phyloP scores from a whole-genome alignment of 35 echinoderm and acorn worm species.

The Strongylocentrotus purpuratus region DNA sequence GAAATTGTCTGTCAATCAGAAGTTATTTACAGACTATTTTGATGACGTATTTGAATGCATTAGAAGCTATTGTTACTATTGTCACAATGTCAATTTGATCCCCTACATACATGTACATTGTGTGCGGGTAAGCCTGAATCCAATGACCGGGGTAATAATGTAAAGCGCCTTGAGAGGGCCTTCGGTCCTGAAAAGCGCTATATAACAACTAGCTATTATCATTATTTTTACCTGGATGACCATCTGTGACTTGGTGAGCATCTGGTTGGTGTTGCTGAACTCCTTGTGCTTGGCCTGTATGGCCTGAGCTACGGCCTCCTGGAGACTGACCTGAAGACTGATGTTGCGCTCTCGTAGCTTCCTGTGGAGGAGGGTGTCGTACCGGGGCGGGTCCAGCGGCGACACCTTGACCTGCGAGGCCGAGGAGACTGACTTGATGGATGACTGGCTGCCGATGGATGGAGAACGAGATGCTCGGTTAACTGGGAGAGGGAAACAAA shows the following conservation, averaged over 20 bases:
- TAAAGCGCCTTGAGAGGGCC: too few relatives aligned
- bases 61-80: too few relatives aligned
- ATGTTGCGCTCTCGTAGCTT: constrained; percentile 73
- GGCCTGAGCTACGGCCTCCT: constrained; percentile 55
- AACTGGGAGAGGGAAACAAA: neutral
- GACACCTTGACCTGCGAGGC: neutral
- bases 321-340: constrained; percentile 50
- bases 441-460: constrained; percentile 17
- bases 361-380: constrained; percentile 68
- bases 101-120: too few relatives aligned
- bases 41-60: too few relatives aligned
- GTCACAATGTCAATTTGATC: too few relatives aligned
- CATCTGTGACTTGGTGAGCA: constrained; percentile 56
- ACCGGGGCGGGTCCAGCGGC: constrained; percentile 48
- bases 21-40: too few relatives aligned
- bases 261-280: constrained; percentile 60
- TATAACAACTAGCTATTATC: too few relatives aligned
- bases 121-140: too few relatives aligned
- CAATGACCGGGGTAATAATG: too few relatives aligned
- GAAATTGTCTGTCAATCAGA: too few relatives aligned
- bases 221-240: constrained; percentile 85
- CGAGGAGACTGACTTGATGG: constrained; percentile 18
- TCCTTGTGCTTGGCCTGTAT: constrained; percentile 62
- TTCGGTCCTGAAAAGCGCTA: too few relatives aligned
- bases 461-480: neutral